Evolutionary conservation across 2,113 vertebrate genomes (phyloP), one percentile per base, ranked within the genome.

Genomic region (Electrona antarctica): DNA sequence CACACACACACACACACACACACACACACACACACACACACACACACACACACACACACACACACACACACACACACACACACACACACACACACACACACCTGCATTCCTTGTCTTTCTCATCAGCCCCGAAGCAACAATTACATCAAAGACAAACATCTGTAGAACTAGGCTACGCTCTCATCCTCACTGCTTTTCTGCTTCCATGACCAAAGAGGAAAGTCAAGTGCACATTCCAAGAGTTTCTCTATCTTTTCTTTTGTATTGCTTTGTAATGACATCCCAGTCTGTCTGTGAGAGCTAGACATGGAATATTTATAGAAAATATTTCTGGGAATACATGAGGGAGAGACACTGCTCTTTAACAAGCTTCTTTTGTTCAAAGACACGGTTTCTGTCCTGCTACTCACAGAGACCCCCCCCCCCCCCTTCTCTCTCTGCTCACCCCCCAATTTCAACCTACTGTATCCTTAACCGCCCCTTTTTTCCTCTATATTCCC

Each of bases 271-370:
- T 10, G 48, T 45, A 60, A 60, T 60, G 9, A 61, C 13, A 7
- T 46, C 46, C 33, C 33, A 41, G 33, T 41, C 33, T 41, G 45
- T 47, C 46, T 63, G 60, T n/a, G 7, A 9, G 15, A 63, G 45
- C 14, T 9, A 6, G 46, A 15, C 5, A 63, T 49, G 46, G 45
- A 49, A 63, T 63, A 49, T 63, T 63, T 47, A 63, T 63, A 14
- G 8, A 63, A 41, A 41, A 21, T 63, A 49, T 60, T 60, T 33
- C 28, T 60, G 58, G 58, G 21, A 33, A 60, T 63, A 9, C 60
- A 21, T 63, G 11, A 48, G 60, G 60, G 60, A 63, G 10, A 41
- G 33, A 41, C 33, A 41, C 33, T 41, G 33, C 33, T 41, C 33
- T 41, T 41, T 41, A 41, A 41, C 33, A 41, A 41, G 33, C 33